A percentile compares a stretch with the other conserved stretches of the same genome.
Conservation (phyloP, 2,113 vertebrate genomes). For the Dicerorhinus sumatrensis region DNA sequence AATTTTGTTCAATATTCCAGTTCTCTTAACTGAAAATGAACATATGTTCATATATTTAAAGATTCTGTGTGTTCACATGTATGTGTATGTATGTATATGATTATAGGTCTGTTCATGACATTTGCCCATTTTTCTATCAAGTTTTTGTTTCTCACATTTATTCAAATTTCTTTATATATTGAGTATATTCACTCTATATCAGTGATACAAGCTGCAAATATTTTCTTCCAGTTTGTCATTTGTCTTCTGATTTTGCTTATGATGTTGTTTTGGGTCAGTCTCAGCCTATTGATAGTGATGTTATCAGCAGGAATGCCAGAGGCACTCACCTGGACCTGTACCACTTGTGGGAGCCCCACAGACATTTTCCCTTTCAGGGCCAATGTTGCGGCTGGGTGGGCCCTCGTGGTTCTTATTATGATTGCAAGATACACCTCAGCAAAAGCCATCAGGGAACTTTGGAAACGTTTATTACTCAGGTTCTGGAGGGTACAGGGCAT, state of each 20-base stretch:
- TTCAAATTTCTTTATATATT: background rate
- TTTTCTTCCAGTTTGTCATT: background rate
- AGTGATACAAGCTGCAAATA: background rate
- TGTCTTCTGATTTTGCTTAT: conserved; percentile 9
- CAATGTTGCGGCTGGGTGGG: too few relatives aligned
- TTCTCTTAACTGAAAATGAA: background rate
- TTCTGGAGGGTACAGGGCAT: too few relatives aligned
- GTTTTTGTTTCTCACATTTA: background rate
- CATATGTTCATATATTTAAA: background rate
- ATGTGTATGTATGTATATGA: background rate
- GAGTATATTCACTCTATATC: background rate
- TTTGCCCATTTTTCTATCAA: background rate
- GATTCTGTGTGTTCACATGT: background rate
- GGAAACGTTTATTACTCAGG: too few relatives aligned
- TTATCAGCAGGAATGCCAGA: too few relatives aligned
- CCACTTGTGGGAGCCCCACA: too few relatives aligned
- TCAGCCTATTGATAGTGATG: too few relatives aligned
- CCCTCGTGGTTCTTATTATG: too few relatives aligned
- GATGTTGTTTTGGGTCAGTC: background rate
- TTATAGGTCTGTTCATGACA: background rate
- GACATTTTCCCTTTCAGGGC: too few relatives aligned
- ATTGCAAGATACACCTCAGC: too few relatives aligned
- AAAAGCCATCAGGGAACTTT: too few relatives aligned
- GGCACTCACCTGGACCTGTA: too few relatives aligned
- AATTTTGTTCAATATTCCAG: background rate